Percentiles rank a stretch among this genome's conserved stretches.
These are phyloP conservation scores for Eumacrocentrus americanus DNA, from an alignment of 2,888 invertebrate species.

Conservation along the genomic window DNA sequence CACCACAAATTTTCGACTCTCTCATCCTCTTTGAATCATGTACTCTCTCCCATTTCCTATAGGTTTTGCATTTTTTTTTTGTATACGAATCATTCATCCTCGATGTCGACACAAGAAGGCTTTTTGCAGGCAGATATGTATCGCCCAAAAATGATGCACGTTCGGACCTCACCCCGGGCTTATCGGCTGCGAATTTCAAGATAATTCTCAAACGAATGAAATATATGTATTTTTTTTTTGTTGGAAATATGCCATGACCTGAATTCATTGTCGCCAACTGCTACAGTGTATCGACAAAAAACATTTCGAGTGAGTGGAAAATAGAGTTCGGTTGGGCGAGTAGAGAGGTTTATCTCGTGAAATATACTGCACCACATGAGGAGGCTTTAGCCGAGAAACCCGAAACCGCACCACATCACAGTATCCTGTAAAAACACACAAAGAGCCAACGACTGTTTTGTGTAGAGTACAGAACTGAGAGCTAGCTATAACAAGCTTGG, in stretches of 20 bases:
- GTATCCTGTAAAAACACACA: conserved; percentile 43
- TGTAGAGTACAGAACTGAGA: no score
- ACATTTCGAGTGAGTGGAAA: conserved; percentile 5
- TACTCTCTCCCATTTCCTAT: no score
- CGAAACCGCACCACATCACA: background rate
- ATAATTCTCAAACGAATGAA: background rate
- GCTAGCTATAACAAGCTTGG: no score
- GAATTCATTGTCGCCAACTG: conserved; percentile 2
- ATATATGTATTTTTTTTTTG: conserved; percentile 11
- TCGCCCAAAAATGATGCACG: no score
- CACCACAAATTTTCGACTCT: no score
- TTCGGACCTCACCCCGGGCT: no score
- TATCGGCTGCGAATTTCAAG: no score
- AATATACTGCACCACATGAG: conserved; percentile 28
- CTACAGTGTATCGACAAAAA: conserved; percentile 9
- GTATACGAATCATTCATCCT: background rate
- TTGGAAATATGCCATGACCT: conserved; percentile 19
- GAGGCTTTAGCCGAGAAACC: conserved; percentile 1
- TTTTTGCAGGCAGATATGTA: background rate
- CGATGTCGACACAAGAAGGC: background rate
- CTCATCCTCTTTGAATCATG: no score
- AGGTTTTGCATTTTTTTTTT: background rate
- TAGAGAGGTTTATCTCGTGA: conserved; percentile 39
- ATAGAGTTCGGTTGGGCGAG: conserved; percentile 26
- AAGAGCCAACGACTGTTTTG: no score